Conservation (phyloP, 2,888 invertebrate genomes). For the Tipula helvola region DNA sequence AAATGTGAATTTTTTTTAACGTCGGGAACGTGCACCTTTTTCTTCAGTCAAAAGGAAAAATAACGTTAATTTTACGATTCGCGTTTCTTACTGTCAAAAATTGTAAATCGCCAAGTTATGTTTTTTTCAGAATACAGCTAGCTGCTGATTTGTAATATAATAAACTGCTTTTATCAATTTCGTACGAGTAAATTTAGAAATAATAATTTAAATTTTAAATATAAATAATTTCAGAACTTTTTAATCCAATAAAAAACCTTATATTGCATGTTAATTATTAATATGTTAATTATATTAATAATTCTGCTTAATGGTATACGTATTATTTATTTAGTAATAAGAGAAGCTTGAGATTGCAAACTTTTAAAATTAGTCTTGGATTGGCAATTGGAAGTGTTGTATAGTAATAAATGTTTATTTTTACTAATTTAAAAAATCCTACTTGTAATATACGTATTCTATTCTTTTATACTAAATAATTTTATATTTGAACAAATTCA, state of each 20-base stretch:
- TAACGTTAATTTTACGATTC: too few relatives aligned
- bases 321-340: neutral
- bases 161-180: neutral
- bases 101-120: too few relatives aligned
- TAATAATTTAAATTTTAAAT: neutral
- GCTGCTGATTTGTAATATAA: neutral
- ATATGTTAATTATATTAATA: neutral
- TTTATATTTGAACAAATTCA: neutral
- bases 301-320: neutral
- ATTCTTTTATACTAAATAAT: neutral
- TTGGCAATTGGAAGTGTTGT: neutral
- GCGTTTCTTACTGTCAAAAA: too few relatives aligned
- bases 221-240: neutral
- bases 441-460: neutral
- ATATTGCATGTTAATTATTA: neutral
- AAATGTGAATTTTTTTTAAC: too few relatives aligned
- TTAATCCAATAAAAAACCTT: neutral
- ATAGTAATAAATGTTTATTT: neutral
- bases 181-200: neutral
- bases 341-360: neutral
- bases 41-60: too few relatives aligned
- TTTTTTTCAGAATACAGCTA: too few relatives aligned
- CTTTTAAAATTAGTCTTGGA: neutral
- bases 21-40: too few relatives aligned
- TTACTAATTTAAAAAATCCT: neutral